phyloP scores from a whole-genome alignment of 2,888 invertebrate species.

The Heliconius cydno region DNA sequence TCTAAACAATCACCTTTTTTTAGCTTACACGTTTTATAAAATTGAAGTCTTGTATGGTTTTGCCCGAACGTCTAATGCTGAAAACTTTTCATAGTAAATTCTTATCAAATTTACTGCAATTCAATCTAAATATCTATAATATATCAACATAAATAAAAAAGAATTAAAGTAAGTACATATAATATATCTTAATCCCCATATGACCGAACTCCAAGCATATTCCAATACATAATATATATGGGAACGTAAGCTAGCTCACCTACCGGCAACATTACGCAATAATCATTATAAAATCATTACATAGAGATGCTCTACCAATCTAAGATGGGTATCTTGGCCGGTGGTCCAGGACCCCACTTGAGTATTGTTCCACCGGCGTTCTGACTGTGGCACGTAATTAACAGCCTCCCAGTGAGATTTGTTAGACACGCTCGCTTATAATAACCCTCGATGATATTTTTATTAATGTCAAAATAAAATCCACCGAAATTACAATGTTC shows the following conservation, averaged over 20 bases:
- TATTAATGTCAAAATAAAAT: slow-evolving; percentile 83
- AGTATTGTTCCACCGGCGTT: slow-evolving; percentile 73
- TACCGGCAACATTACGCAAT: slow-evolving; percentile 18
- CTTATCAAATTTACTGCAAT: no score
- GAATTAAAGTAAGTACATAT: not conserved
- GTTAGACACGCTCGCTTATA: slow-evolving; percentile 82
- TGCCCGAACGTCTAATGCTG: no score
- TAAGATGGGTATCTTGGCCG: slow-evolving; percentile 53
- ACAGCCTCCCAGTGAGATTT: slow-evolving; percentile 80
- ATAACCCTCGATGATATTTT: slow-evolving; percentile 82
- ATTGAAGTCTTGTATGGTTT: no score
- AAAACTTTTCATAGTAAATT: not conserved
- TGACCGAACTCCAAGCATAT: not conserved
- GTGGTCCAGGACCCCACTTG: slow-evolving; percentile 77
- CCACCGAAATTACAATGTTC: slow-evolving; percentile 64
- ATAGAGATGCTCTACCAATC: slow-evolving; percentile 37
- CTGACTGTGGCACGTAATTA: slow-evolving; percentile 81
- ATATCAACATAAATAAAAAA: not conserved
- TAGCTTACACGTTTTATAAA: no score
- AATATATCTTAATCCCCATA: not conserved
- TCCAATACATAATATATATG: not conserved
- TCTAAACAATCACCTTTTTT: no score
- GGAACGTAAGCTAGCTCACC: not conserved
- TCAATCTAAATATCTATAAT: not conserved
- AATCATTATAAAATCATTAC: slow-evolving; percentile 25